Base-by-base conservation (phyloP, 2,888 invertebrate species). In the Nudaria mundana region DNA sequence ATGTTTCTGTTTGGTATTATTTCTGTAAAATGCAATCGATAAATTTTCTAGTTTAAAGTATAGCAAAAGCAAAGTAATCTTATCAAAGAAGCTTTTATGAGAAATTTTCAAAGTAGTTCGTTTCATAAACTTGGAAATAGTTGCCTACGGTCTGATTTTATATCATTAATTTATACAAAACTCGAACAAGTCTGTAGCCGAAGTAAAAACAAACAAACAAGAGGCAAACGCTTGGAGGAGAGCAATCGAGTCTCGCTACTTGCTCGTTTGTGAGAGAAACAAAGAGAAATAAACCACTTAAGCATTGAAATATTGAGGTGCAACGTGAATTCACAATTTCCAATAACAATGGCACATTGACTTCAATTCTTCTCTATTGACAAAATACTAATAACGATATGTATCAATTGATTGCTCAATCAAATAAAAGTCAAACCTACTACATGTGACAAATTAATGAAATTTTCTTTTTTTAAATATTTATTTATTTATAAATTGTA, bases 221-320 rank as follows among this genome's bases (percentile, higher is more conserved):
- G 55, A 48, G 54, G 52, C 52, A 56, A 55, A 55, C 54, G 49
- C 48, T 63, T 52, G 52, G 58, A 64, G 56, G 54, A 63, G 61
- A 69, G 62, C 68, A 67, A 71, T 68, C 65, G 65, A 54, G 56
- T 40, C 48, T 40, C 46, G 43, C 46, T 44, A 57, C 54, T 50
- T 46, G 33, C 45, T 76, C 71, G 63, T 75, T 74, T 67, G 66
- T 59, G 59, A 67, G 52, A 50, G 59, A 69, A 75, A 76, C 73
- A 78, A 75, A 75, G 68, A 58, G 67, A 65, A 71, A 71, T 63
- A 59, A 76, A 76, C 74, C 76, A 72, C 76, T 74, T 75, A 71
- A 65, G 53, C 49, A 63, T 63, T 63, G 66, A 65, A 71, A 67
- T 71, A 74, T 75, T 66, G 72, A 65, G 35, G 42, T 44, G 38